Evolutionary conservation across 1,140 invertebrate genomes (phyloP).

Genomic region (Phocides pigmalion): DNA sequence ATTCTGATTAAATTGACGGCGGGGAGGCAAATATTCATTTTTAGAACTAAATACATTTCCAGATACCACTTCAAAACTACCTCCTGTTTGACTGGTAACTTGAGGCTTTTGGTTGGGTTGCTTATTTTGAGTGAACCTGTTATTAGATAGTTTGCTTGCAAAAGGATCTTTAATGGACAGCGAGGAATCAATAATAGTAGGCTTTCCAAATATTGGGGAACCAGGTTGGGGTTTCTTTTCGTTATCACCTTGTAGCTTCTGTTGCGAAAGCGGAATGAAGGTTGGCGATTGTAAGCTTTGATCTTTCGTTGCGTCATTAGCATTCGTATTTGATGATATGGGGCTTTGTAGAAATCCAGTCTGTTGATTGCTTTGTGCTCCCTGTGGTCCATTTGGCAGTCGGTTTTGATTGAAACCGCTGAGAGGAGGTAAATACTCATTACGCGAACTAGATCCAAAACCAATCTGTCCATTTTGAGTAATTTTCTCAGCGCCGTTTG

Average conservation of each 20-base stretch:
- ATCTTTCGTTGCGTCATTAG: neutral
- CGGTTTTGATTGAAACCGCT: slow-evolving; percentile 9
- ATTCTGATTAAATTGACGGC: slow-evolving; percentile 12
- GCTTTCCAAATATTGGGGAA: slow-evolving; percentile 28
- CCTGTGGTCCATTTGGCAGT: neutral
- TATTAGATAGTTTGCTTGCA: slow-evolving; percentile 5
- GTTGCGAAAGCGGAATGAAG: slow-evolving; percentile 41
- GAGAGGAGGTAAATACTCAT: slow-evolving; percentile 45
- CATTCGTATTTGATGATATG: neutral
- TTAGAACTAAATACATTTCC: slow-evolving; percentile 23
- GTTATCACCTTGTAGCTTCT: slow-evolving; percentile 40
- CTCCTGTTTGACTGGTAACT: neutral
- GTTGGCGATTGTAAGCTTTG: slow-evolving; percentile 18
- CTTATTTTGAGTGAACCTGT: slow-evolving; percentile 28
- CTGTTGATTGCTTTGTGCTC: neutral
- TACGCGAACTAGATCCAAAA: slow-evolving; percentile 31
- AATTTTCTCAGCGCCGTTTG: neutral
- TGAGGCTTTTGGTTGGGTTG: slow-evolving; percentile 12
- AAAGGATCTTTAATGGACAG: slow-evolving; percentile 30
- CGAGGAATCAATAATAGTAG: slow-evolving; percentile 22
- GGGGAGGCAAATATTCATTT: slow-evolving; percentile 21
- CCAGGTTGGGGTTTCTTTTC: neutral
- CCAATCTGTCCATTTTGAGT: slow-evolving; percentile 16
- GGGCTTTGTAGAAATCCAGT: neutral
- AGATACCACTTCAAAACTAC: slow-evolving; percentile 25